A percentile compares a stretch with the other conserved stretches of the same genome.
Evolutionary conservation across 2,113 vertebrate species (phyloP).

Genomic region (Lagopus leucura): DNA sequence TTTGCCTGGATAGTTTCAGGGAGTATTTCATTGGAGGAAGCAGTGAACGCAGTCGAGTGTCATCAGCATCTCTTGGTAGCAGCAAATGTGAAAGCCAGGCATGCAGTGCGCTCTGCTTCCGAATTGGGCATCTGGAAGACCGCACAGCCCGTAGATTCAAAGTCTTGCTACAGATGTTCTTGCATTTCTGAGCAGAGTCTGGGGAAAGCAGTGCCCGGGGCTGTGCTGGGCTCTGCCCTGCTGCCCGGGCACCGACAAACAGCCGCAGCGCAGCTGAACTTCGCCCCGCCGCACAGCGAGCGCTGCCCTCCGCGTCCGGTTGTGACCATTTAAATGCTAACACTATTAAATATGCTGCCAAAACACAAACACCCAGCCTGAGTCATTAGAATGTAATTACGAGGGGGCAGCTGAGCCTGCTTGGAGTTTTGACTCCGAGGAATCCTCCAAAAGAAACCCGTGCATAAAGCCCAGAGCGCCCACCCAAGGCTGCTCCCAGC

Average conservation of each 20-base stretch:
- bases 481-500: constrained; percentile 17
- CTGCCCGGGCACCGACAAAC: background rate
- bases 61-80: rapidly evolving
- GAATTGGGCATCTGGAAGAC: background rate
- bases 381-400: constrained; percentile 83
- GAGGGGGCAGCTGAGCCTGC: constrained; percentile 82
- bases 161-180: rapidly evolving
- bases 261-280: background rate
- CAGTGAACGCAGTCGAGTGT: rapidly evolving
- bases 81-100: background rate
- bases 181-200: rapidly evolving
- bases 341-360: constrained; percentile 76
- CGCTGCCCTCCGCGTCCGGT: constrained; percentile 42
- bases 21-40: background rate
- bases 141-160: rapidly evolving
- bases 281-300: background rate
- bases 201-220: background rate
- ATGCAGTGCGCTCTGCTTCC: background rate
- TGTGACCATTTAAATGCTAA: constrained; percentile 79
- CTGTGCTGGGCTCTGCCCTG: background rate
- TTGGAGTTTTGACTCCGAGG: constrained; percentile 67
- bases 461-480: background rate
- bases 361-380: constrained; percentile 79
- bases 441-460: constrained; percentile 26
- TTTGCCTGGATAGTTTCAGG: background rate